These are phyloP conservation scores for Incurvaria masculella DNA, from an alignment of 2,888 invertebrate genomes.

Conservation along the genomic window DNA sequence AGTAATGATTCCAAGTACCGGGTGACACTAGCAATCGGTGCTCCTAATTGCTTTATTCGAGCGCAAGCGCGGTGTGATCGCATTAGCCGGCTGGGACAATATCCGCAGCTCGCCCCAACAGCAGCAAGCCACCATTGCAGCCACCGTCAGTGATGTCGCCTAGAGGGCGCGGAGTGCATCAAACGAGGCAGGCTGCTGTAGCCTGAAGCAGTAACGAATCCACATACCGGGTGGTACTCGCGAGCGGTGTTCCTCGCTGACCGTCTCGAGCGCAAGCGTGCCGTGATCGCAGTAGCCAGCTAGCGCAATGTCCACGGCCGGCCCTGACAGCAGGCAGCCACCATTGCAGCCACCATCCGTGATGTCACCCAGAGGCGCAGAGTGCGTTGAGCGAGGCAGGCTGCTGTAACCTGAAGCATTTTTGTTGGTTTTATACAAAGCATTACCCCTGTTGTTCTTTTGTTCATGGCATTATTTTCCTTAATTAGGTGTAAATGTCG, in stretches of 20 bases:
- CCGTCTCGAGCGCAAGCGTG: constrained; percentile 60
- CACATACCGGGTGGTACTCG: constrained; percentile 22
- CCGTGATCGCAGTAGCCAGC: constrained; percentile 57
- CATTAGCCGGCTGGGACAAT: constrained; percentile 55
- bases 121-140: constrained; percentile 52
- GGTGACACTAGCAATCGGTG: constrained; percentile 37
- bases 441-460: too few relatives aligned
- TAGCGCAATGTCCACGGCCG: constrained; percentile 54
- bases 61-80: constrained; percentile 54
- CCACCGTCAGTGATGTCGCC: constrained; percentile 29
- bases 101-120: constrained; percentile 52
- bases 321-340: constrained; percentile 50
- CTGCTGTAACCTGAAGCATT: constrained; percentile 75
- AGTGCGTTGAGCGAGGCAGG: constrained; percentile 80
- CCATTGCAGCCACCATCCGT: constrained; percentile 43
- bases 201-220: constrained; percentile 31
- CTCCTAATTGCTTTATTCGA: constrained; percentile 71
- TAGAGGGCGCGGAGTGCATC: too few relatives aligned
- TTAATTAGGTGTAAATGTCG: too few relatives aligned
- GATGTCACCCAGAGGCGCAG: constrained; percentile 55
- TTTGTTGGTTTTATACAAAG: too few relatives aligned
- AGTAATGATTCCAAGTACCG: too few relatives aligned
- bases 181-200: constrained; percentile 43
- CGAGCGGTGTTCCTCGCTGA: constrained; percentile 65
- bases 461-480: too few relatives aligned